Base-by-base conservation (phyloP, 2,797 vertebrate species). In the Mus spretus region DNA sequence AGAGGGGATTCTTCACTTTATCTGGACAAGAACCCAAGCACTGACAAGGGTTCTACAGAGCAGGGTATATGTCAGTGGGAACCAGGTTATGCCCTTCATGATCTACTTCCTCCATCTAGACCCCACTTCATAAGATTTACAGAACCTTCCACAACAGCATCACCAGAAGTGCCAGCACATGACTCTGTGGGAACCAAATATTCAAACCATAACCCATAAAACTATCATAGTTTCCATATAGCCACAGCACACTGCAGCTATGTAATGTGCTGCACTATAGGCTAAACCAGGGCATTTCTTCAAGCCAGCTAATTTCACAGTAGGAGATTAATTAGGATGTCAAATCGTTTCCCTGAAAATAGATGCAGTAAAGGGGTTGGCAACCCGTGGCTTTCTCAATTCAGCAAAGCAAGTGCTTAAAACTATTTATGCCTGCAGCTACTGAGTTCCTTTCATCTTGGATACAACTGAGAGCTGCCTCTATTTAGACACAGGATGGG, bases 331-430 rank as follows among this genome's bases (percentile, higher is more conserved):
- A 89, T 79, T 44, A 59, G 15, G 3, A 53, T 89, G 79, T 79
- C 89, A 80, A 1, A 70, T 19, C 92, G 24, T 86, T 83, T 92
- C 37, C 67, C 57, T 22, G 37, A 91, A 95, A 95, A 91, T 14
- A 59, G 61, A 74, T 22, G 40, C 10, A 59, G 17, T 87, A 47
- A 40, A 87, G 55, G 75, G 91, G 80, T 47, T 50, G 24, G 72
- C 57, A 65, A 47, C 57, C 14, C 31, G 53, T 78, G 19, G 70
- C 37, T 93, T 82, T 88, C 88, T 92, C 61, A 78, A 17, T 47
- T 89, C 37, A 82, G 59, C 75, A 63, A 93, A 67, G 85, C 78
- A 79, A 72, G 77, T 81, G 14, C 65, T 89, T 80, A 57, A 89
- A 86, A 72, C 53, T n/a, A 9, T 79, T 59, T 77, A 65, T 72